A percentile compares a stretch with the other conserved stretches of the same genome.
These are phyloP conservation scores for Danio aesculapii DNA, from an alignment of 2,797 vertebrate species.

Conservation along the genomic window DNA sequence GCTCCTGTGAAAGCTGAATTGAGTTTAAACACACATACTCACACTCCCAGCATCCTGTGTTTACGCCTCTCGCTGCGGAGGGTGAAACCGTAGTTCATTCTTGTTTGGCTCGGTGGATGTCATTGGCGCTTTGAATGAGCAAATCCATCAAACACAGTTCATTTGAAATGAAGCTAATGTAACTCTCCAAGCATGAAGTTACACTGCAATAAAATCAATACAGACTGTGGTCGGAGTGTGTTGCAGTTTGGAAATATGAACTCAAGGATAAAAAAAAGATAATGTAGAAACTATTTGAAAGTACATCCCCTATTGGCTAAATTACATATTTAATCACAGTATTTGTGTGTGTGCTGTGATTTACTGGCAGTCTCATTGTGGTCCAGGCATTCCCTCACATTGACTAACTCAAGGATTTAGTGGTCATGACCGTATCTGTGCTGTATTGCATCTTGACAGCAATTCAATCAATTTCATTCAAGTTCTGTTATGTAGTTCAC, in stretches of 20 bases:
- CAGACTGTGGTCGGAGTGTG: conserved; percentile 7
- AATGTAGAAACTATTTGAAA: conserved; percentile 13
- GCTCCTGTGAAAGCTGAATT: conserved; percentile 15
- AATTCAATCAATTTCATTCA: conserved; percentile 6
- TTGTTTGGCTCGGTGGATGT: conserved; percentile 31
- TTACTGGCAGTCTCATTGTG: conserved; percentile 31
- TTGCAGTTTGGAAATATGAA: conserved; percentile 45
- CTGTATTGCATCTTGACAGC: conserved; percentile 13
- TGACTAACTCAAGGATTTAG: conserved; percentile 43
- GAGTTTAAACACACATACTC: not conserved
- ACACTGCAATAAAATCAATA: conserved; percentile 51
- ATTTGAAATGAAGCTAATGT: conserved; percentile 47
- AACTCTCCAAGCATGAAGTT: conserved; percentile 50
- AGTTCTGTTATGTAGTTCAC: not conserved
- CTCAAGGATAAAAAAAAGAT: conserved; percentile 27
- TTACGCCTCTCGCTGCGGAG: conserved; percentile 4
- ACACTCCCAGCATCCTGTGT: not conserved
- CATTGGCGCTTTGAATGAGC: conserved; percentile 41
- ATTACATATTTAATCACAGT: conserved; percentile 33
- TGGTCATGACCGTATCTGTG: conserved; percentile 13
- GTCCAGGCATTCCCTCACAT: conserved; percentile 44
- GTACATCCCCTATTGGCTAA: conserved; percentile 9
- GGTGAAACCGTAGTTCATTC: conserved; percentile 34
- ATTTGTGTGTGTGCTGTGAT: conserved; percentile 1
- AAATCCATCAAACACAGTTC: conserved; percentile 48